Evolutionary conservation across 2,888 invertebrate genomes (phyloP), one percentile per base, ranked within the genome.

Genomic region (Agrotis segetum): DNA sequence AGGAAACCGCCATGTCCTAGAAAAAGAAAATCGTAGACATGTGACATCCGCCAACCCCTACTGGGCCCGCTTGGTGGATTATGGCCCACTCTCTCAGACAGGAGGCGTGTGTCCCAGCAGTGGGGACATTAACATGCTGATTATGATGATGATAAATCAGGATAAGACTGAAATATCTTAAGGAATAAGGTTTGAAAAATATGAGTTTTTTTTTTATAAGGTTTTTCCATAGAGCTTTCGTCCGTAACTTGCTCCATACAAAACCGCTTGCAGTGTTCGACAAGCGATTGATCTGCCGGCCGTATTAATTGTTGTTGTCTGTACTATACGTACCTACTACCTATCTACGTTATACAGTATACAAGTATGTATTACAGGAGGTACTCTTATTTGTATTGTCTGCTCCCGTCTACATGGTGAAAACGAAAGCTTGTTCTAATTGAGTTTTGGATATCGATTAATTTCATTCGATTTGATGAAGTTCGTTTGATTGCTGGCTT

Each of bases 211-310:
- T 34, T 40, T 40, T 40, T 9, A 40, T 9, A 40, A 6, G 1
- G 9, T 55, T 50, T 55, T n/a, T n/a, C 55, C 13, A 3, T 3
- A 3, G n/a, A 34, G 6, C 34, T n/a, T 34, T 50, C 64, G 74
- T 78, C 71, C 67, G n/a, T 85, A 14, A 40, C 87, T 89, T 90
- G 84, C 9, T 64, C 86, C 89, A 78, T 64, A 55, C 55, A 66
- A 77, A 89, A 91, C 87, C 88, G 89, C 92, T 92, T 91, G 93
- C 92, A 92, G 83, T 86, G 93, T 95, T 95, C 94, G 95, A 95
- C 95, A 95, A 94, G 91, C 94, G 95, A 95, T 95, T 94, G 95
- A 95, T 95, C 94, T 94, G 92, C 94, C 91, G 88, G 91, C 91
- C 89, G 93, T 93, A 95, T 95, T 95, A 95, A 95, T 95, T 95